Conservation (phyloP, 2,113 vertebrate genomes). For the Tyto alba region DNA sequence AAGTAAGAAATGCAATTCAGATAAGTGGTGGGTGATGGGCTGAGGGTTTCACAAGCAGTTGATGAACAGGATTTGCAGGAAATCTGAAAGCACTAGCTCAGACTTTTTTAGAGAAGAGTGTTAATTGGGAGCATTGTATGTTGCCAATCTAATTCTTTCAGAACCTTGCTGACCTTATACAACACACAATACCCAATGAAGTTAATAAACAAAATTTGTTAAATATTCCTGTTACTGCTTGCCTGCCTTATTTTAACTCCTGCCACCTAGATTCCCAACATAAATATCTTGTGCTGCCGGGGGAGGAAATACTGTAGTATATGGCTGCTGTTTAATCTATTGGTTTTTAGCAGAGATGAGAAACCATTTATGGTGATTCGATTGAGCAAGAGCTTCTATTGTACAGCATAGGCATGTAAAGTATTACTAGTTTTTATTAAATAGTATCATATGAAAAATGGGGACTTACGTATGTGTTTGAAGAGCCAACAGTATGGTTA, state of each 20-base stretch:
- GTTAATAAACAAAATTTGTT: background rate
- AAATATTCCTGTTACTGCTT: background rate
- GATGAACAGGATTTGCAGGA: constrained; percentile 1
- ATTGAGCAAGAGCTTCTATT: background rate
- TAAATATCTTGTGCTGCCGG: background rate
- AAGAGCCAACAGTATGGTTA: background rate
- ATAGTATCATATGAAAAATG: background rate
- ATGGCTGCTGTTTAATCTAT: background rate
- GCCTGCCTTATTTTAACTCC: background rate
- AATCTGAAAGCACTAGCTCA: background rate
- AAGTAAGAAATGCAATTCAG: constrained; percentile 74
- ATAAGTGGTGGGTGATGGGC: background rate
- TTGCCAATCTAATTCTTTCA: background rate
- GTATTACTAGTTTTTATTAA: background rate
- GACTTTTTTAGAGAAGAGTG: background rate
- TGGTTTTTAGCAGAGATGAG: background rate
- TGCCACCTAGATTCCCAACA: background rate
- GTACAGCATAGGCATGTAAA: background rate
- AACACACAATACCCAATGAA: background rate
- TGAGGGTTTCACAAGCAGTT: background rate
- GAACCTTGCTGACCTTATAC: background rate
- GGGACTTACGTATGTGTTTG: background rate
- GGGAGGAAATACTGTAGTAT: background rate
- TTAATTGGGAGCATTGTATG: background rate
- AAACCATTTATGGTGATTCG: background rate